These are phyloP conservation scores for Periophthalmus modestus DNA, from an alignment of 2,113 vertebrate species.

Conservation along the genomic window DNA sequence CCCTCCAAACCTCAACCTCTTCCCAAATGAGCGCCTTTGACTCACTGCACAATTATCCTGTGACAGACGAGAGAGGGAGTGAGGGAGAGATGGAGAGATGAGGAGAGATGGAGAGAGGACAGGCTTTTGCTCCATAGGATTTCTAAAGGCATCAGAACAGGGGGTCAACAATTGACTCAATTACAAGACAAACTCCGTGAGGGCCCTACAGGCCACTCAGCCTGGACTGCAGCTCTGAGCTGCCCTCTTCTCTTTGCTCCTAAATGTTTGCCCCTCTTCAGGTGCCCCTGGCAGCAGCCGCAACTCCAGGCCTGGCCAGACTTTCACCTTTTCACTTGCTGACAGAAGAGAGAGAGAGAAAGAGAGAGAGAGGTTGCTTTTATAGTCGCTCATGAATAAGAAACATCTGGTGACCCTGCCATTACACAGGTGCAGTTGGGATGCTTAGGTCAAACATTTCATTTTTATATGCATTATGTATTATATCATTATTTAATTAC, in stretches of 20 bases:
- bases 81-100: slow-evolving; percentile 60
- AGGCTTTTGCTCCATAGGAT: slow-evolving; percentile 60
- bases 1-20: slow-evolving; percentile 12
- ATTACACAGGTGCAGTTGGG: slow-evolving; percentile 52
- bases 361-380: slow-evolving; percentile 55
- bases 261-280: slow-evolving; percentile 82
- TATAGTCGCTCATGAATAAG: slow-evolving; percentile 71
- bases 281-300: slow-evolving; percentile 72
- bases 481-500: not conserved
- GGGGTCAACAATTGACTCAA: slow-evolving; percentile 87
- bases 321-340: slow-evolving; percentile 76
- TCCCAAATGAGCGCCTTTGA: slow-evolving; percentile 77
- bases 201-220: slow-evolving; percentile 78
- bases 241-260: slow-evolving; percentile 61
- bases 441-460: not conserved
- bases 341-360: slow-evolving; percentile 55
- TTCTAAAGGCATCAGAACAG: slow-evolving; percentile 73
- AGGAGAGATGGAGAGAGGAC: slow-evolving; percentile 56
- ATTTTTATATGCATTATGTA: not conserved
- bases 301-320: slow-evolving; percentile 58
- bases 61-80: slow-evolving; percentile 60
- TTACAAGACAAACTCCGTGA: slow-evolving; percentile 87
- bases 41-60: slow-evolving; percentile 72
- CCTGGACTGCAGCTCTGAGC: slow-evolving; percentile 66
- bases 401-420: slow-evolving; percentile 64